phyloP scores from a whole-genome alignment of 35 echinoderm and acorn worm species.

The Stichopus chloronotus region DNA sequence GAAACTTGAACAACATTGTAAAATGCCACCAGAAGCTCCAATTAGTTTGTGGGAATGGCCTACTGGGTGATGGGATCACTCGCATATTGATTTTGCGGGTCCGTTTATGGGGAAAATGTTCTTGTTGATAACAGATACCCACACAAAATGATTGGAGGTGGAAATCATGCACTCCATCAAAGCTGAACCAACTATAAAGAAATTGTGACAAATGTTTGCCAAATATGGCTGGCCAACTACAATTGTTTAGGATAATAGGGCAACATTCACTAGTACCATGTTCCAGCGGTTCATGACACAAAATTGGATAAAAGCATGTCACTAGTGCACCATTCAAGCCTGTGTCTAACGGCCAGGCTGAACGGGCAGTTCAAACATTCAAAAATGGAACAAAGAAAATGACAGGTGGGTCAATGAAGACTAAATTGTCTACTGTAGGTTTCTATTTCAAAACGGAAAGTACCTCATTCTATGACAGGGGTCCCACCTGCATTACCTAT shows the following conservation, averaged over 20 bases:
- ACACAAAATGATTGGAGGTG: slow-evolving; percentile 52
- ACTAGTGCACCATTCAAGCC: slow-evolving; percentile 68
- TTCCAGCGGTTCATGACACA: slow-evolving; percentile 47
- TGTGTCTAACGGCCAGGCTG: slow-evolving; percentile 67
- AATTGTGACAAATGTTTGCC: slow-evolving; percentile 28
- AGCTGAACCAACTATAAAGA: slow-evolving; percentile 49
- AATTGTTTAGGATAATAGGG: not conserved
- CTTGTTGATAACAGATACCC: slow-evolving; percentile 52
- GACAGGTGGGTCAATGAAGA: slow-evolving; percentile 44
- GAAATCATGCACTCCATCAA: slow-evolving; percentile 28
- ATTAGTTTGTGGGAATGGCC: too few species aligned
- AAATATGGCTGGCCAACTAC: not conserved
- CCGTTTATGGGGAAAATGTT: slow-evolving; percentile 56
- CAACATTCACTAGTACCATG: slow-evolving; percentile 46
- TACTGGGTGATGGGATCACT: not conserved
- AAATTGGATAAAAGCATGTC: slow-evolving; percentile 59
- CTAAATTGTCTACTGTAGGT: slow-evolving; percentile 68
- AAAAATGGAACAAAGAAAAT: slow-evolving; percentile 53
- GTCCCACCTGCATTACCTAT: slow-evolving; percentile 56
- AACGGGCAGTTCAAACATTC: slow-evolving; percentile 56
- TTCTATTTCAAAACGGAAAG: slow-evolving; percentile 62
- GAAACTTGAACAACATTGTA: too few species aligned
- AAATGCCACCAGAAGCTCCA: too few species aligned
- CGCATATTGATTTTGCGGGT: slow-evolving; percentile 67
- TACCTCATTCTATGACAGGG: slow-evolving; percentile 68